phyloP scores from a whole-genome alignment of 2,797 vertebrate genomes.

The Tiaroga cobitis region DNA sequence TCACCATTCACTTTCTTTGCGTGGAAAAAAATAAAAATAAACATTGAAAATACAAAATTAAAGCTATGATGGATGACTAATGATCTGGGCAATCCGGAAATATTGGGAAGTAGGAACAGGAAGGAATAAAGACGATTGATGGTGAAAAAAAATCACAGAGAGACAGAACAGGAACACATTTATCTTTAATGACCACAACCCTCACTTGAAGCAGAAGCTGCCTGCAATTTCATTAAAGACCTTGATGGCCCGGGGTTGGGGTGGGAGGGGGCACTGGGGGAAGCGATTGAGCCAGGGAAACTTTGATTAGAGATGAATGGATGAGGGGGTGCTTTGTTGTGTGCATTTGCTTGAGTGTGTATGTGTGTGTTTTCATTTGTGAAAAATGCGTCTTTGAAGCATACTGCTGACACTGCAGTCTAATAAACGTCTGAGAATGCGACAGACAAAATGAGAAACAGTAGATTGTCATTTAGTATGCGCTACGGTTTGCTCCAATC shows the following conservation, averaged over 20 bases:
- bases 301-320: slow-evolving; percentile 43
- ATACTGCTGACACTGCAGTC: slow-evolving; percentile 60
- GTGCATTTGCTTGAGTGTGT: slow-evolving; percentile 11
- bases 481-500: slow-evolving; percentile 34
- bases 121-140: slow-evolving; percentile 25
- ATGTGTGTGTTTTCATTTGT: slow-evolving; percentile 32
- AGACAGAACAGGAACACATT: slow-evolving; percentile 68
- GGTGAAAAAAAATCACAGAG: background rate
- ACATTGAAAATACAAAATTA: slow-evolving; percentile 9
- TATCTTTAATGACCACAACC: slow-evolving; percentile 76
- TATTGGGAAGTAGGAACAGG: background rate
- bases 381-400: slow-evolving; percentile 58
- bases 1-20: background rate
- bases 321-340: slow-evolving; percentile 28
- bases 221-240: slow-evolving; percentile 68
- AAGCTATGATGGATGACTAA: slow-evolving; percentile 44
- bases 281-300: background rate
- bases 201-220: slow-evolving; percentile 63
- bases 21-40: slow-evolving; percentile 10
- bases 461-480: slow-evolving; percentile 44
- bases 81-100: slow-evolving; percentile 50
- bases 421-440: slow-evolving; percentile 34
- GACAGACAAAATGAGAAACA: slow-evolving; percentile 11
- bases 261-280: slow-evolving; percentile 21
- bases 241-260: slow-evolving; percentile 49